Conservation (phyloP, 2,888 invertebrate genomes). For the Eupelmus urozonus region DNA sequence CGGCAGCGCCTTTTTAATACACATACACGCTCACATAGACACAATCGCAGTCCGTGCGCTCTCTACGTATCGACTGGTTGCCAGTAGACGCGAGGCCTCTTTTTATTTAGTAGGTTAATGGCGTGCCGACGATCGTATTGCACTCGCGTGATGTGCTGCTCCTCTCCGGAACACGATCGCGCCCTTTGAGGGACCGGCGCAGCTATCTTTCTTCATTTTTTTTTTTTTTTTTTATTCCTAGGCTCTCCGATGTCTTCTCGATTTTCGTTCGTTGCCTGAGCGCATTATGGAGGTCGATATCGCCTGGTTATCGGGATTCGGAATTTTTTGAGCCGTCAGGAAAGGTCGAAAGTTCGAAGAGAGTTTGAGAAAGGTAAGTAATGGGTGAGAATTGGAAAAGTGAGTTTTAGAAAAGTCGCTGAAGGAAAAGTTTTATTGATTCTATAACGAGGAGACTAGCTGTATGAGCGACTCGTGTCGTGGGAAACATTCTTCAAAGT, state of each 20-base stretch:
- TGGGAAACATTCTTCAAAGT: no score
- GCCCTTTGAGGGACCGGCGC: background rate
- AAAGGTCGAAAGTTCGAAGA: no score
- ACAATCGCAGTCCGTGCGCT: slow-evolving; percentile 7
- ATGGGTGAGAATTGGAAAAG: no score
- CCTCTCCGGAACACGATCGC: background rate
- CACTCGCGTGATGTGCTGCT: slow-evolving; percentile 27
- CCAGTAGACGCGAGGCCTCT: slow-evolving; percentile 38
- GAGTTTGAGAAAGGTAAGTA: no score
- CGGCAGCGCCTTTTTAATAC: slow-evolving; percentile 46
- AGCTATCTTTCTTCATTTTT: background rate
- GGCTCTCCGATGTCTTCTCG: background rate
- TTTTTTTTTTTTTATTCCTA: background rate
- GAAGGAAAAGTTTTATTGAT: no score
- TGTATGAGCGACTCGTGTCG: no score
- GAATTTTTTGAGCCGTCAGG: no score
- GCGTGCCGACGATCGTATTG: slow-evolving; percentile 31
- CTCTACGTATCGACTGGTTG: background rate
- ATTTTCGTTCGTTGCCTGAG: no score
- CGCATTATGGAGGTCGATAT: no score
- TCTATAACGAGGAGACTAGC: no score
- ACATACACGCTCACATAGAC: background rate
- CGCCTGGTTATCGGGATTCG: no score
- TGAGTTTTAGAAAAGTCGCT: no score
- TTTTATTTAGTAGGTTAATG: slow-evolving; percentile 56